Conservation (phyloP, 37 sponge, comb jelly and placozoan genomes). For the Chondrilla cf. caribensis region DNA sequence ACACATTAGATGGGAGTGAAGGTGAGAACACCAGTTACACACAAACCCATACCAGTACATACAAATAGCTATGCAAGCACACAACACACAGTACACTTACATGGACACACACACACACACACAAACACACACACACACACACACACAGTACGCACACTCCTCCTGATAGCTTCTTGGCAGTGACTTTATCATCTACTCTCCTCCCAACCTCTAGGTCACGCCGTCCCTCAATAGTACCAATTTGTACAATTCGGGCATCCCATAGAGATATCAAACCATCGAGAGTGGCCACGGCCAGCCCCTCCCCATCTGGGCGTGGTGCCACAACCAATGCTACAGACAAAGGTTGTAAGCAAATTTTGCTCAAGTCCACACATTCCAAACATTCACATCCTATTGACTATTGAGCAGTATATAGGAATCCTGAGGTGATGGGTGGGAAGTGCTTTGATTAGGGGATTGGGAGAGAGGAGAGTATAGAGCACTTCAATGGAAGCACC, state of each 20-base stretch:
- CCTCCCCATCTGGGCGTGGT: conserved; percentile 70
- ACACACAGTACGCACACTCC: conserved; percentile 32
- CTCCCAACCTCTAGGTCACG: conserved; percentile 85
- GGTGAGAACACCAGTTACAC: neutral
- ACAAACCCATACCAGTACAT: neutral
- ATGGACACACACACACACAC: conserved; percentile 4
- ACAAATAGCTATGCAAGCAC: neutral
- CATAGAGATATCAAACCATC: conserved; percentile 89
- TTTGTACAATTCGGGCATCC: conserved; percentile 55
- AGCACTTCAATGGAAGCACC: no score
- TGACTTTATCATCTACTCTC: conserved; percentile 69
- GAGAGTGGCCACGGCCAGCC: conserved; percentile 86
- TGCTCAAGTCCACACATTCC: no score
- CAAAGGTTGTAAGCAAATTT: neutral
- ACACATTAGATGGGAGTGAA: neutral
- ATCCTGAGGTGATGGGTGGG: no score
- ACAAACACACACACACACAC: conserved; percentile 28
- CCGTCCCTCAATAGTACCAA: conserved; percentile 83
- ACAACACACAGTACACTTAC: neutral
- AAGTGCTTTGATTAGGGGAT: no score
- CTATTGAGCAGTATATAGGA: no score
- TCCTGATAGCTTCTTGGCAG: conserved; percentile 67
- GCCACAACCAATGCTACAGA: conserved; percentile 53
- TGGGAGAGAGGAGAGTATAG: no score
- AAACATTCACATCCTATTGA: no score